A percentile compares a stretch with the other conserved stretches of the same genome.
These are phyloP conservation scores for Drosophila lutescens DNA, from an alignment of 2,888 invertebrate species.

Conservation along the genomic window DNA sequence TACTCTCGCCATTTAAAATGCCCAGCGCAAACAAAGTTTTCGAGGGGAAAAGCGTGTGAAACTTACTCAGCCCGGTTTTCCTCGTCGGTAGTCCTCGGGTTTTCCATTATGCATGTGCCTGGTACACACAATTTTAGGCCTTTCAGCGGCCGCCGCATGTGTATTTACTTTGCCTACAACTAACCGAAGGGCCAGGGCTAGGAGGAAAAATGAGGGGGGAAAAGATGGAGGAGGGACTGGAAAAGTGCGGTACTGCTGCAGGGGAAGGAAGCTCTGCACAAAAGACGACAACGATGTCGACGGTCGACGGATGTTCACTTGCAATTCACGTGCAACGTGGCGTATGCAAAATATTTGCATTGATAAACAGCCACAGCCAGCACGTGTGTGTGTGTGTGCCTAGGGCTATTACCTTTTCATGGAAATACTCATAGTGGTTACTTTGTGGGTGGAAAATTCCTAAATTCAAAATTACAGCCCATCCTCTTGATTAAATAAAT, in stretches of 20 bases:
- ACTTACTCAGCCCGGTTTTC: conserved; percentile 50
- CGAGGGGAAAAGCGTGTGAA: conserved; percentile 52
- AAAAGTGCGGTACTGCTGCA: conserved; percentile 28
- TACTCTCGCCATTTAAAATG: conserved; percentile 65
- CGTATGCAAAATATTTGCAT: conserved; percentile 77
- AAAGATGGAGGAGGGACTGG: conserved; percentile 10
- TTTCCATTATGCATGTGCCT: conserved; percentile 68
- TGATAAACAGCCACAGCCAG: conserved; percentile 71
- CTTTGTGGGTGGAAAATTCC: conserved; percentile 8
- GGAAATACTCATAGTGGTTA: conserved; percentile 37
- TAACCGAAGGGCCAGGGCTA: background rate
- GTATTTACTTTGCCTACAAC: conserved; percentile 58
- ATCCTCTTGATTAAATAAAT: conserved; percentile 1
- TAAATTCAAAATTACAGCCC: background rate
- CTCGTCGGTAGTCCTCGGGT: conserved; percentile 47
- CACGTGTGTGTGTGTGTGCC: conserved; percentile 28
- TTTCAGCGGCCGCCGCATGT: conserved; percentile 59
- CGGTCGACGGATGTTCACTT: conserved; percentile 67
- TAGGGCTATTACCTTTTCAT: conserved; percentile 22
- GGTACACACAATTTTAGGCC: conserved; percentile 62
- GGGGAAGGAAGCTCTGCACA: conserved; percentile 41
- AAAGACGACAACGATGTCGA: conserved; percentile 49
- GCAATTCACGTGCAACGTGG: conserved; percentile 75
- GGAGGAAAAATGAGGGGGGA: conserved; percentile 1
- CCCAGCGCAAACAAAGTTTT: conserved; percentile 74